Base-by-base conservation (phyloP, 2,797 vertebrate species). In the Xenopus petersii region DNA sequence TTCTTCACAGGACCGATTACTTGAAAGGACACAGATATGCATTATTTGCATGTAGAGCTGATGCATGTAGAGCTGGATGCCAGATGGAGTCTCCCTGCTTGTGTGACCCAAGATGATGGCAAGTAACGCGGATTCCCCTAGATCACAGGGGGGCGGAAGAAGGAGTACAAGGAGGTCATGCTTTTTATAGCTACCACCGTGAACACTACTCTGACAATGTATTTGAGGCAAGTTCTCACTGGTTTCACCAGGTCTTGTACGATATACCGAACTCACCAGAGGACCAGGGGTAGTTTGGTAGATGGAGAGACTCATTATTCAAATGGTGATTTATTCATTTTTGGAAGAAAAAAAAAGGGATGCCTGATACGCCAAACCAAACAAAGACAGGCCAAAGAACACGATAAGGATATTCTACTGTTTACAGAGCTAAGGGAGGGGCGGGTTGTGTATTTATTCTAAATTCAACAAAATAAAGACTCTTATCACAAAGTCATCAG, bases 341-440 rank as follows among this genome's bases (percentile, higher is more conserved):
- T 2, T 58, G 26, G n/a, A 21, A 24, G n/a, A 21, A 30, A 30
- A 4, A 67, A 5, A 48, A 66, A 67, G 17, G 55, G 67, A 62
- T 72, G 61, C 65, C 63, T 64, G 70, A 11, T 70, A 65, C 61
- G 75, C 76, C 76, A 70, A 78, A 70, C 66, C 71, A 78, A 69
- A 78, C 71, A 78, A 73, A 64, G 76, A 59, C 71, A 78, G 76
- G 71, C 76, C 71, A 78, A 78, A 78, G 76, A 74, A 69, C 76
- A 78, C 69, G 24, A 64, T 70, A 60, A 36, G 49, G 60, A 64
- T 73, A 58, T 78, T 73, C 54, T 78, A 73, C 36, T 78, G 75
- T 78, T 78, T 78, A 78, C 75, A 77, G 62, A 70, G 62, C 58
- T 65, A 24, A 12, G 47, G 62, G 58, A 24, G 67, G 74, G 61